Conservation (phyloP, 1,140 invertebrate species). For the Tribolium madens region DNA sequence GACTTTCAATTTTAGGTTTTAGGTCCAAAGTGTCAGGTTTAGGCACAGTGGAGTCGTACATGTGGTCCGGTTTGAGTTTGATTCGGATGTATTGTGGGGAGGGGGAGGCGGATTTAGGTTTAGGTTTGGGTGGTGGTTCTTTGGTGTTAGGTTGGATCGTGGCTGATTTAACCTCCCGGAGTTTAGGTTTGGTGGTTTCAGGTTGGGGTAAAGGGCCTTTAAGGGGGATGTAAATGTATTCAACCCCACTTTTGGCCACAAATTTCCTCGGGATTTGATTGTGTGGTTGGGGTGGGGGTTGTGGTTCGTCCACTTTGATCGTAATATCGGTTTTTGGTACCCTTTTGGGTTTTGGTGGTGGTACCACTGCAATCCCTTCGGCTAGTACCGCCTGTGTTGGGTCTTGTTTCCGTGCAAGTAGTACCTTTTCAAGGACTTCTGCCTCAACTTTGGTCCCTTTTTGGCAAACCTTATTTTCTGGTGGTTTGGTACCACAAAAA, state of each 20-base stretch:
- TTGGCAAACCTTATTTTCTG: slow-evolving; percentile 67
- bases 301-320: slow-evolving; percentile 58
- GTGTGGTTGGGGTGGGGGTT: slow-evolving; percentile 48
- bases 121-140: slow-evolving; percentile 44
- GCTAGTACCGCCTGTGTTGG: slow-evolving; percentile 70
- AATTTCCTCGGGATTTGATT: slow-evolving; percentile 55
- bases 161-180: slow-evolving; percentile 45
- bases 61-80: slow-evolving; percentile 74
- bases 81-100: slow-evolving; percentile 73
- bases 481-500: slow-evolving; percentile 85
- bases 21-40: slow-evolving; percentile 55
- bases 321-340: slow-evolving; percentile 55
- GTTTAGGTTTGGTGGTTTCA: slow-evolving; percentile 46
- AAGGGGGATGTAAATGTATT: slow-evolving; percentile 65
- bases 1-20: slow-evolving; percentile 56
- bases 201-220: slow-evolving; percentile 61
- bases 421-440: slow-evolving; percentile 74
- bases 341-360: slow-evolving; percentile 52
- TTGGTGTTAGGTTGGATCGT: slow-evolving; percentile 25
- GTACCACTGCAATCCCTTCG: slow-evolving; percentile 67
- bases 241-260: slow-evolving; percentile 61
- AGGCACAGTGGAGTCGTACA: slow-evolving; percentile 68
- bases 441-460: slow-evolving; percentile 69
- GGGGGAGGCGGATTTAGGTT: slow-evolving; percentile 54
- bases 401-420: slow-evolving; percentile 72